A percentile compares a stretch with the other conserved stretches of the same genome.
These are phyloP conservation scores for Gallinago stenura DNA, from an alignment of 2,797 vertebrate species.

Conservation along the genomic window DNA sequence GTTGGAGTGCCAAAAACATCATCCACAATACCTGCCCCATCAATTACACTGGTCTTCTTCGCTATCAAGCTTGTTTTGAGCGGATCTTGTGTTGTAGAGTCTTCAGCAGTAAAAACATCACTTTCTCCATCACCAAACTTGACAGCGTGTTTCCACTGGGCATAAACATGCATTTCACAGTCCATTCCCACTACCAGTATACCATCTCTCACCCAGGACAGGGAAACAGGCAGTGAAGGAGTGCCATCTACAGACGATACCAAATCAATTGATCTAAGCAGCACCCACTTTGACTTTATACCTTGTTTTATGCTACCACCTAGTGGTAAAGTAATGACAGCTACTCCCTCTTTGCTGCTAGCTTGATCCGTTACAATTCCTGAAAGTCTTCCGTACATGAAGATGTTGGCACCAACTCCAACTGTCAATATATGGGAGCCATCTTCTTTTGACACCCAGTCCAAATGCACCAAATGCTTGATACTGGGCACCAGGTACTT, in stretches of 20 bases:
- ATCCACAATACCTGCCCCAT: constrained; percentile 86
- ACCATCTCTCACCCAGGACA: constrained; percentile 98
- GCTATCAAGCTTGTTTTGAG: constrained; percentile 79
- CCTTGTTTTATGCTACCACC: constrained; percentile 99
- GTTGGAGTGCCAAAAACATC: constrained; percentile 91
- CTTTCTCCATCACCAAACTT: constrained; percentile 85
- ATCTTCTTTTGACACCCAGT: constrained; percentile 99
- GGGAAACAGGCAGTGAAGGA: constrained; percentile 93
- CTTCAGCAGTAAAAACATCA: constrained; percentile 81
- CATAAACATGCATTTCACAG: constrained; percentile 99
- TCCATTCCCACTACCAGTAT: constrained; percentile 98
- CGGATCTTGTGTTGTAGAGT: constrained; percentile 71
- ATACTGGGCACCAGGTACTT: constrained; percentile 88
- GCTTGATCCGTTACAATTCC: constrained; percentile 94
- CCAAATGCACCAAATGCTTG: constrained; percentile 97
- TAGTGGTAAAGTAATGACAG: constrained; percentile 95
- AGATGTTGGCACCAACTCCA: constrained; percentile 96
- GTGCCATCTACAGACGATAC: constrained; percentile 96
- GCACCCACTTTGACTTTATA: constrained; percentile 94
- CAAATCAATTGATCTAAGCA: constrained; percentile 92
- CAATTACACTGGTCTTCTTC: constrained; percentile 88
- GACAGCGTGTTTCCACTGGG: constrained; percentile 94
- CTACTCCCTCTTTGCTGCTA: constrained; percentile 93
- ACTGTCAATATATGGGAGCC: constrained; percentile 98
- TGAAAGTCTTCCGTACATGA: constrained; percentile 97